These are phyloP conservation scores for Nephila pilipes DNA, from an alignment of 1,140 invertebrate genomes.

Conservation along the genomic window DNA sequence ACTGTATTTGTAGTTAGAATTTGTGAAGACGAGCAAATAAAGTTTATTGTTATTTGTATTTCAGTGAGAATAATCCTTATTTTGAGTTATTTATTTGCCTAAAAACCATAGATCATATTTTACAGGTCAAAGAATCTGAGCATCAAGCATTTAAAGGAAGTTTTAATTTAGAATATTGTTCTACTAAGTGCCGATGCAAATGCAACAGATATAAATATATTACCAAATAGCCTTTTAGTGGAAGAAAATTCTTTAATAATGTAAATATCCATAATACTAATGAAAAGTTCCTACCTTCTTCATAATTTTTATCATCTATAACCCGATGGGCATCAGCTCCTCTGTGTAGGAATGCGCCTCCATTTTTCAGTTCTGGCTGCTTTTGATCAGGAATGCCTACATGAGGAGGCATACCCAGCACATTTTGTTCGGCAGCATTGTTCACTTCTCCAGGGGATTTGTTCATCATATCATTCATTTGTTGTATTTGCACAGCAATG, in stretches of 20 bases:
- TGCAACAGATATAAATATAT: no score
- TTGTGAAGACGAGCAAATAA: no score
- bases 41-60: no score
- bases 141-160: no score
- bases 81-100: no score
- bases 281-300: constrained; percentile 57
- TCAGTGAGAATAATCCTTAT: no score
- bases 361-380: constrained; percentile 49
- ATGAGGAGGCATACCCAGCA: constrained; percentile 42
- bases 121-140: no score
- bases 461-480: constrained; percentile 74
- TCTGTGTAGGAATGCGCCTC: constrained; percentile 35
- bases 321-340: constrained; percentile 40
- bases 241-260: neutral
- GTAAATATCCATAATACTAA: neutral
- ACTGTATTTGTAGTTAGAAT: no score
- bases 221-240: neutral
- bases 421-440: constrained; percentile 56
- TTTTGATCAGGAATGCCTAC: constrained; percentile 10
- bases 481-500: constrained; percentile 61
- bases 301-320: constrained; percentile 73
- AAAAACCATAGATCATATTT: no score
- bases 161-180: no score
- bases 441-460: constrained; percentile 71
- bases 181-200: no score